Evolutionary conservation across 2,888 invertebrate genomes (phyloP).

Genomic region (Thereva unica): DNA sequence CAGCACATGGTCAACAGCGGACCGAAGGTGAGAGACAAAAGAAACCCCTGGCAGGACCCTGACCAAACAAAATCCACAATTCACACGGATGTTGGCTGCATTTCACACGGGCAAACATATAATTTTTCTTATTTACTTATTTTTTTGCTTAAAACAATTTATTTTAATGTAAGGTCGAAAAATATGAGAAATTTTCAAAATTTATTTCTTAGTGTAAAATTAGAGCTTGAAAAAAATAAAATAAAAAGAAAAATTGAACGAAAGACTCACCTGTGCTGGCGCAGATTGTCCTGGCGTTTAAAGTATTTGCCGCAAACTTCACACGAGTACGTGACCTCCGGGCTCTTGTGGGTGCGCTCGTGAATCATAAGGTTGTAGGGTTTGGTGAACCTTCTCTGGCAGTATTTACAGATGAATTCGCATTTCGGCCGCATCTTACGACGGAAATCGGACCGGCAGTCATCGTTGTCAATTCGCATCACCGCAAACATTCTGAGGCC

Average conservation of each 20-base stretch:
- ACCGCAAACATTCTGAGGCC: conserved; percentile 79
- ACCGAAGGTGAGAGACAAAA: conserved; percentile 17
- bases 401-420: conserved; percentile 98
- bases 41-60: conserved; percentile 12
- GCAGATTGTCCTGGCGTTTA: conserved; percentile 94
- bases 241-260: not conserved
- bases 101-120: conserved; percentile 26
- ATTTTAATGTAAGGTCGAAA: conserved; percentile 17
- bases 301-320: conserved; percentile 98
- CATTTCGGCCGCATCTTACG: conserved; percentile 91
- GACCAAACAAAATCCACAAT: conserved; percentile 28
- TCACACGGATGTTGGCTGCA: conserved; percentile 25
- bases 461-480: conserved; percentile 87
- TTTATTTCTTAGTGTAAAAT: not conserved
- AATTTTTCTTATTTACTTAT: conserved; percentile 22
- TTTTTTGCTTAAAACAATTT: not conserved
- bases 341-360: conserved; percentile 96
- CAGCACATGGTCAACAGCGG: not conserved
- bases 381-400: conserved; percentile 96
- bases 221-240: conserved; percentile 9
- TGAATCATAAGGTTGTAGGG: conserved; percentile 98
- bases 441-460: conserved; percentile 82
- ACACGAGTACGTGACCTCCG: conserved; percentile 94
- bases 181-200: conserved; percentile 10
- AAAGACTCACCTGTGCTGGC: conserved; percentile 83